phyloP scores from a whole-genome alignment of 2,797 vertebrate genomes.

The Molothrus aeneus region DNA sequence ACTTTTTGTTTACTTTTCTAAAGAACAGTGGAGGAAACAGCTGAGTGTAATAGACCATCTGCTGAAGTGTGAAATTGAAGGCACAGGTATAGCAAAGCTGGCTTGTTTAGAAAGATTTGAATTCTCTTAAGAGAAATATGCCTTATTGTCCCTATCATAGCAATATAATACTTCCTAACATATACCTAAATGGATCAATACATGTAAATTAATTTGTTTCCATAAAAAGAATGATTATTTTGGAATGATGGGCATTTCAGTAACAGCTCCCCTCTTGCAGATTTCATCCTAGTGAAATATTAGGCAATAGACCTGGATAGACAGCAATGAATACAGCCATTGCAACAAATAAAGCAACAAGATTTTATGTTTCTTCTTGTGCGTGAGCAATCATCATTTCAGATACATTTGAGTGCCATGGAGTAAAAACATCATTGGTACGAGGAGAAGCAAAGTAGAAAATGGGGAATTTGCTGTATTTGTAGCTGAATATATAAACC shows the following conservation, averaged over 20 bases:
- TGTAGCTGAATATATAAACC: conserved; percentile 7
- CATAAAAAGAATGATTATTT: not conserved
- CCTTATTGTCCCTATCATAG: not conserved
- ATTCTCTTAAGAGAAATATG: not conserved
- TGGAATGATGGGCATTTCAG: not conserved
- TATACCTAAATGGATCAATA: not conserved
- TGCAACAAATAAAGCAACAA: not conserved
- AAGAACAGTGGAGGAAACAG: not conserved
- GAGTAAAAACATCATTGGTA: not conserved
- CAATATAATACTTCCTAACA: not conserved
- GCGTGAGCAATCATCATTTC: conserved; percentile 12
- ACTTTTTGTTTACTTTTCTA: not conserved
- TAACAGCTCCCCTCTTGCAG: not conserved
- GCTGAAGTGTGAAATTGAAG: conserved; percentile 8
- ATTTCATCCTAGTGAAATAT: not conserved
- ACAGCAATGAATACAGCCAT: not conserved
- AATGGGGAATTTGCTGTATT: not conserved
- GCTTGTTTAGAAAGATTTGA: not conserved
- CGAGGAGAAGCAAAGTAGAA: conserved; percentile 9
- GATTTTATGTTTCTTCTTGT: not conserved
- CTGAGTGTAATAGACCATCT: not conserved
- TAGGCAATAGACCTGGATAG: not conserved
- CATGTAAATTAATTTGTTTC: not conserved
- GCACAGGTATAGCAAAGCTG: not conserved
- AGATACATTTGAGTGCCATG: not conserved